A percentile compares a stretch with the other conserved stretches of the same genome.
Conservation (phyloP, 2,113 vertebrate species). For the Pyrgilauda ruficollis region DNA sequence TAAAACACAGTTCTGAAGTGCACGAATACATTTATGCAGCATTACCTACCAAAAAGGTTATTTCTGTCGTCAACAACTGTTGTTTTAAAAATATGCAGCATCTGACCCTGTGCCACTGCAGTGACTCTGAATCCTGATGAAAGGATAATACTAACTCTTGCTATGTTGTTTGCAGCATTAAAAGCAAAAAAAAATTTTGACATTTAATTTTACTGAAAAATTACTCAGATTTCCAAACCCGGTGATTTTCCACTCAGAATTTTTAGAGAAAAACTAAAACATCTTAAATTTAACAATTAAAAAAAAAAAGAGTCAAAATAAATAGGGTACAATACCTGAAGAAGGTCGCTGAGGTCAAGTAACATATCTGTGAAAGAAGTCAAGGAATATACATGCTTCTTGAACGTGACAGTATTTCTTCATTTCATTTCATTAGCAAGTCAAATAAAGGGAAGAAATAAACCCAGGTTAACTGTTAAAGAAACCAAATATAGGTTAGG, state of each 20-base stretch:
- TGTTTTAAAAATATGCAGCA: background rate
- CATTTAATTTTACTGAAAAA: background rate
- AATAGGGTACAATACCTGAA: slow-evolving; percentile 82
- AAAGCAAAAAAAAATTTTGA: background rate
- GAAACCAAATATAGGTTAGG: background rate
- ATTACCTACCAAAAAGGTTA: slow-evolving; percentile 17
- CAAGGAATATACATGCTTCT: slow-evolving; percentile 61
- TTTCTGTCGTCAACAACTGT: background rate
- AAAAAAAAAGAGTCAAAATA: background rate
- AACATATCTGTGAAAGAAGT: slow-evolving; percentile 89
- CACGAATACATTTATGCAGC: background rate
- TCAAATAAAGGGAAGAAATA: background rate
- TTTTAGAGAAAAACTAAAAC: background rate
- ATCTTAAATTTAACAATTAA: background rate
- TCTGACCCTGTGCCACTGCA: background rate
- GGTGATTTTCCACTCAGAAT: background rate
- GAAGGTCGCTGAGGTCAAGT: slow-evolving; percentile 93
- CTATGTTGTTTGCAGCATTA: background rate
- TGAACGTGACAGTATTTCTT: background rate
- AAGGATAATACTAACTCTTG: background rate
- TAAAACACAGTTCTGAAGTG: background rate
- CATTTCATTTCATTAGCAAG: background rate
- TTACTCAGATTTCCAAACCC: background rate
- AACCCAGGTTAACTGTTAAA: background rate
- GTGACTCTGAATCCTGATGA: background rate